Evolutionary conservation across 2,797 vertebrate species (phyloP), one percentile per base, ranked within the genome.

Genomic region (Spheniscus humboldti): DNA sequence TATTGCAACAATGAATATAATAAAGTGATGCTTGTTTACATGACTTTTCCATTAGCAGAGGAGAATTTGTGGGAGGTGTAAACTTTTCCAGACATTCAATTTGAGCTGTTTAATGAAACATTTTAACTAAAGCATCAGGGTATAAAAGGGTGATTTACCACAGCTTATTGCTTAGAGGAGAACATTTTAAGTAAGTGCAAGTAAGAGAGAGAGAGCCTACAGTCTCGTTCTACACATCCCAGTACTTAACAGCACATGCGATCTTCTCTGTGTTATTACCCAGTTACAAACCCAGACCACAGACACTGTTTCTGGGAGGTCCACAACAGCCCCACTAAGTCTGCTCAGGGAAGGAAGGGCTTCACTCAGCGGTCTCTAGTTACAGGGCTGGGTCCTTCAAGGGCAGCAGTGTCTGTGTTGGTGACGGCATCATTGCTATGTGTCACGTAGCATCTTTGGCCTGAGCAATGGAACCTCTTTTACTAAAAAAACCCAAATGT

Each of bases 91-190:
- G 91, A 86, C 89, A 85, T 94, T 90, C 91, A 94, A 84, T 94
- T 92, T 79, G 69, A 59, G 63, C 69, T 86, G 69, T 86, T 95
- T 97, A 94, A 95, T 97, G 94, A 94, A 95, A 95, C 73, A 88
- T 84, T 92, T 93, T 95, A 94, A 95, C 77, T 89, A 90, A 87
- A 81, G 88, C 73, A 90, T 71, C 47, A 53, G 74, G 25, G 13
- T 93, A 87, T 87, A 79, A 90, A 94, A 88, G 69, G 71, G 67
- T 95, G 79, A 94, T 96, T 97, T 96, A 95, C 82, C 41, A 64
- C 80, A 78, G 73, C 64, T 95, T 92, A 83, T 86, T 75, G 79
- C 76, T 94, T 91, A 30, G 55, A 76, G 66, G 31, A 88, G 76
- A 86, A 66, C 39, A 43, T 31, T 86, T 78, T 63, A 84, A 89